Conservation (phyloP, 2,113 vertebrate genomes). For the Anarhynchus alexandrinus region DNA sequence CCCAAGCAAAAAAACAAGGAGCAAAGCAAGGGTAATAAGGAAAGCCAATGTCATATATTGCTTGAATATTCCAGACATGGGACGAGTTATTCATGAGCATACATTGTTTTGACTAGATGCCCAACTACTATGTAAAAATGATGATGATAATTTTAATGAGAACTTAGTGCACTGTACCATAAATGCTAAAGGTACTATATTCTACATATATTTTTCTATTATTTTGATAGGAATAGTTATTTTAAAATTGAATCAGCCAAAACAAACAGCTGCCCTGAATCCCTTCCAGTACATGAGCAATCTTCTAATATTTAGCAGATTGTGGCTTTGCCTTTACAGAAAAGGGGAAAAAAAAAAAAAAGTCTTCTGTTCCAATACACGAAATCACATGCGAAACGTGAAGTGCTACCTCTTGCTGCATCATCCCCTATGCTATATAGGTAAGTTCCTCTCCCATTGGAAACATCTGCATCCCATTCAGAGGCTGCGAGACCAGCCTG, state of each 20-base stretch:
- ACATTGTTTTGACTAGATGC: background rate
- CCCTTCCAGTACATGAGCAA: slow-evolving; percentile 26
- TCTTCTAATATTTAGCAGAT: slow-evolving; percentile 18
- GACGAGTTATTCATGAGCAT: background rate
- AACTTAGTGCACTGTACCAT: background rate
- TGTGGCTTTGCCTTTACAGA: background rate
- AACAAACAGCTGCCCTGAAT: slow-evolving; percentile 4
- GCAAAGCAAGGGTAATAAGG: background rate
- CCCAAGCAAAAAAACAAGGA: background rate
- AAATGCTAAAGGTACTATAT: background rate
- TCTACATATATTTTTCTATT: background rate
- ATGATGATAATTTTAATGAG: background rate
- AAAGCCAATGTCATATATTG: background rate
- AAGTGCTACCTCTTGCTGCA: background rate
- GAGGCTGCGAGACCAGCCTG: background rate
- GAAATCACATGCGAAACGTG: background rate
- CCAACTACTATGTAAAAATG: background rate
- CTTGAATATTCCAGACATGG: background rate
- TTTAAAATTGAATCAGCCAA: background rate
- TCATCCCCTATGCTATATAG: background rate
- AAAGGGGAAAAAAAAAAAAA: background rate
- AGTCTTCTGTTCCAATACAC: background rate
- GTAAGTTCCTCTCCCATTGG: background rate
- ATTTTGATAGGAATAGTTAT: background rate
- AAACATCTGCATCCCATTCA: background rate